Base-by-base conservation (phyloP, 2,888 invertebrate species). In the Microdon myrmicae region DNA sequence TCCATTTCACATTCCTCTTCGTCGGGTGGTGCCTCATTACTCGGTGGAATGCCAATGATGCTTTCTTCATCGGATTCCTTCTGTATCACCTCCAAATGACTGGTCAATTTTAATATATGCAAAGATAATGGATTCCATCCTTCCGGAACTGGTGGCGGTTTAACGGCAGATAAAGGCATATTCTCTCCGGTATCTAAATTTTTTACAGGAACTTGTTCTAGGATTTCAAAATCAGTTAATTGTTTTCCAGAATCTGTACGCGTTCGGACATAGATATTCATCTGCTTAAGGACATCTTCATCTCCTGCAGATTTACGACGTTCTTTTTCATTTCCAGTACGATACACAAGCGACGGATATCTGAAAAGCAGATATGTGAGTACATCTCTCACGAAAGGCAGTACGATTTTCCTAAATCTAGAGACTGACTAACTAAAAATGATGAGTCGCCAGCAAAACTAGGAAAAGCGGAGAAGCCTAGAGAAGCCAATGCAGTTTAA, bases 71-170 rank as follows among this genome's bases (percentile, higher is more conserved):
- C 90, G 7, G 89, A 88, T 74, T 90, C 90, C 71, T 88, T 88
- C 66, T 86, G 86, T 70, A 92, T 90, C 77, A 94, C 96, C 81
- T 96, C 94, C 55, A 80, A 67, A 60, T 80, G 79, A 0, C 94
- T 92, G 0, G 94, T 94, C 51, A 94, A 82, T 58, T 94, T 84
- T 89, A 96, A 94, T 76, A 97, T 96, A 80, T 97, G 96, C 68
- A 96, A 82, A 12, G 94, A 94, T 54, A 97, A 83, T 3, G 96
- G 97, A 83, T 97, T 96, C 80, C 94, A 94, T 77, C 96, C 95
- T 76, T 96, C 96, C 29, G 80, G 80, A 66, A 79, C 78, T 45
- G 80, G 80, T 53, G 80, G 80, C 61, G 80, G 75, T 68, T 78
- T 76, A 1, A 96, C 96, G 72, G 92, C 90, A 75, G 94, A 95